These are phyloP conservation scores for Ictidomys tridecemlineatus DNA, from an alignment of 2,113 vertebrate genomes.

Conservation along the genomic window DNA sequence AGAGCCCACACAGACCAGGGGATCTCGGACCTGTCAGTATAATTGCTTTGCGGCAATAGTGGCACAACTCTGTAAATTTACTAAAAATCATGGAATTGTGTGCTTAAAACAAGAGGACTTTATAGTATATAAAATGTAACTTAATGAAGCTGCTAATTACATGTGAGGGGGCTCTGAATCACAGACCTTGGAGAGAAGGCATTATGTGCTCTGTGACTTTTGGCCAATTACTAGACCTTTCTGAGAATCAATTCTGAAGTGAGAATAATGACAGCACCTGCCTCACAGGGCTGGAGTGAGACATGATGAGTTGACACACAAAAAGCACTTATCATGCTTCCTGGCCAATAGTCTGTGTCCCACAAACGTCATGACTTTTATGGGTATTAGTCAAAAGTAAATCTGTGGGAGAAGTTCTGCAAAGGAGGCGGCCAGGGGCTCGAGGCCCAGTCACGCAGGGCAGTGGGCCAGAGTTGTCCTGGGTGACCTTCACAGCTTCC, in stretches of 20 bases:
- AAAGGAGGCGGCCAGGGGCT: not conserved
- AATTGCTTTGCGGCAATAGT: too few species aligned
- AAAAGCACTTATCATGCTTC: not conserved
- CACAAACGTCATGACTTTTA: not conserved
- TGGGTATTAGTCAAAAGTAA: not conserved
- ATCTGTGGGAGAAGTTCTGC: not conserved
- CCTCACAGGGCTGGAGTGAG: not conserved
- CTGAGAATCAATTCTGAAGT: not conserved
- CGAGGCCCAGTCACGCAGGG: not conserved
- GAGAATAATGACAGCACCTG: not conserved
- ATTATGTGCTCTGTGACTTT: not conserved
- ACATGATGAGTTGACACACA: not conserved
- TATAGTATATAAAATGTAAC: not conserved
- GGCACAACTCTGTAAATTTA: too few species aligned
- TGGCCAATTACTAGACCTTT: not conserved
- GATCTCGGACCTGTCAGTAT: not conserved
- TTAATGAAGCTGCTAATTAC: too few species aligned
- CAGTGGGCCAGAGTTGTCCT: not conserved
- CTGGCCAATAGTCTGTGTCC: not conserved
- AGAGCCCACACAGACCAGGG: not conserved
- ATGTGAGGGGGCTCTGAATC: too few species aligned
- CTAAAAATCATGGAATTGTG: too few species aligned
- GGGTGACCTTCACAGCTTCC: not conserved
- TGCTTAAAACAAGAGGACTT: too few species aligned
- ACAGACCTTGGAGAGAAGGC: not conserved